These are phyloP conservation scores for Diglossa cyanea DNA, from an alignment of 2,797 vertebrate genomes.

Conservation along the genomic window DNA sequence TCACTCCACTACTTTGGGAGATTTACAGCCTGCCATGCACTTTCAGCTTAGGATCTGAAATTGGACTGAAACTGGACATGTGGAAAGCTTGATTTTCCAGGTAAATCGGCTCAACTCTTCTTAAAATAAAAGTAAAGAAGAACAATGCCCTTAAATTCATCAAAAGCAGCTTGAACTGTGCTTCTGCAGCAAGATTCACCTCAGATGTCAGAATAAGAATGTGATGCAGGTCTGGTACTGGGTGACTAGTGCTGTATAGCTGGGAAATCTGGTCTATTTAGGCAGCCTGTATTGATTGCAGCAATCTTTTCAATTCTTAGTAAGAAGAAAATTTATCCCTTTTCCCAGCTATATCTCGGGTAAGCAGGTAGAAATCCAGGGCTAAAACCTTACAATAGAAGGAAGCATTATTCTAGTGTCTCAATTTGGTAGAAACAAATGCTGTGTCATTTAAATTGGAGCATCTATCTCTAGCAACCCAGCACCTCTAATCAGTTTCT, in stretches of 20 bases:
- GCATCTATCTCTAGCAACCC: slow-evolving; percentile 53
- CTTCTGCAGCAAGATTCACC: neutral
- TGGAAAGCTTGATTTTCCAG: neutral
- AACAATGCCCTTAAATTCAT: neutral
- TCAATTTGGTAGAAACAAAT: slow-evolving; percentile 65
- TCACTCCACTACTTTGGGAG: neutral
- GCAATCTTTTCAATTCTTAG: neutral
- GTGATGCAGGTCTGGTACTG: neutral
- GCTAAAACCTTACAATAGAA: slow-evolving; percentile 55
- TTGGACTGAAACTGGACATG: neutral
- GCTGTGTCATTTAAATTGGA: slow-evolving; percentile 64
- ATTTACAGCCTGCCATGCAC: neutral
- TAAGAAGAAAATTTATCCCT: neutral
- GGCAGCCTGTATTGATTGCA: neutral
- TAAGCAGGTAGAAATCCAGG: slow-evolving; percentile 7
- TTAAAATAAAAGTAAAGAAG: neutral
- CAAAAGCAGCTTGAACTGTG: neutral
- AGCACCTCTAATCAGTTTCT: slow-evolving; percentile 53
- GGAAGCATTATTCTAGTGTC: slow-evolving; percentile 68
- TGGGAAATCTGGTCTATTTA: neutral
- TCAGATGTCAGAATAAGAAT: neutral
- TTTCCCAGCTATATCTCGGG: neutral
- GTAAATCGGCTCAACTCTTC: neutral
- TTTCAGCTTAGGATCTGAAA: neutral
- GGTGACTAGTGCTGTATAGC: neutral